Percentiles rank a stretch among this genome's conserved stretches.
Conservation (phyloP, 2,888 invertebrate genomes). For the Cremastinae sp. region DNA sequence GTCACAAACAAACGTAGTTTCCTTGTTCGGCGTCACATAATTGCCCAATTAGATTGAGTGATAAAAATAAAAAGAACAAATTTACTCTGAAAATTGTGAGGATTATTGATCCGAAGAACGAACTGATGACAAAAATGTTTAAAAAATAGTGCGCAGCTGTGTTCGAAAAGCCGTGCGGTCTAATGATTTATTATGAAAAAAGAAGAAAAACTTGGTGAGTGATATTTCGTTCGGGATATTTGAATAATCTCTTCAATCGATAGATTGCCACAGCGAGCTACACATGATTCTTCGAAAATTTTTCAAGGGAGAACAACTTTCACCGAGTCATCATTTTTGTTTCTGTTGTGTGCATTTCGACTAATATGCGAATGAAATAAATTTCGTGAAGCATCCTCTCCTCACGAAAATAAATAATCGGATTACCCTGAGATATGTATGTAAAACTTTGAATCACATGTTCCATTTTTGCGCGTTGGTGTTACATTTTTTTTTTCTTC, state of each 20-base stretch:
- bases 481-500: conserved; percentile 32
- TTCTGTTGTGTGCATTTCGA: conserved; percentile 16
- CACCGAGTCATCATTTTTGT: too few relatives aligned
- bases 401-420: conserved; percentile 47
- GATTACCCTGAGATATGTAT: conserved; percentile 67
- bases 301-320: too few relatives aligned
- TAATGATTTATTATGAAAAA: too few relatives aligned
- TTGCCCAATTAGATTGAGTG: conserved; percentile 34
- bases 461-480: conserved; percentile 43
- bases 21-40: conserved; percentile 33
- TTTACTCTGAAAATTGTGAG: conserved; percentile 2
- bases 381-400: conserved; percentile 30
- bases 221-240: too few relatives aligned
- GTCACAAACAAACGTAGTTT: conserved; percentile 29
- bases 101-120: conserved; percentile 21
- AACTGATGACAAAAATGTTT: not conserved
- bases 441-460: conserved; percentile 58
- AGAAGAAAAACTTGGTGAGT: too few relatives aligned
- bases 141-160: too few relatives aligned
- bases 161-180: too few relatives aligned
- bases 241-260: too few relatives aligned
- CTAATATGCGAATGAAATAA: not conserved
- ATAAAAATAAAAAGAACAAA: conserved; percentile 29
- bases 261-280: too few relatives aligned
- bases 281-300: too few relatives aligned